Conservation (phyloP, 2,113 vertebrate species). For the Axis porcinus region DNA sequence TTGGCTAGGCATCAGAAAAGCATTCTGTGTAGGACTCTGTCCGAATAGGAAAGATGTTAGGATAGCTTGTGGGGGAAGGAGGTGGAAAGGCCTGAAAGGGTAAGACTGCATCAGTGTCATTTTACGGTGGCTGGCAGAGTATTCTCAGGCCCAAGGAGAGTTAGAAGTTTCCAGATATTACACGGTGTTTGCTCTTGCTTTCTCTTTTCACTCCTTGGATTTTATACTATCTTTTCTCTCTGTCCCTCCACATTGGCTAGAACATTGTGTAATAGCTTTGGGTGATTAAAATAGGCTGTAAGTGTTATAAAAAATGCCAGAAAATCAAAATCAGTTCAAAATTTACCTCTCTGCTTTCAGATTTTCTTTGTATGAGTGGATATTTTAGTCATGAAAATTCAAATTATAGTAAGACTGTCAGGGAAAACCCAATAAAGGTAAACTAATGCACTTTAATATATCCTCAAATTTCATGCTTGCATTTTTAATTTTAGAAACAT, state of each 20-base stretch:
- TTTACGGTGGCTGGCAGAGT: background rate
- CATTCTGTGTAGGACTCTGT: background rate
- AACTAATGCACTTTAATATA: slow-evolving; percentile 34
- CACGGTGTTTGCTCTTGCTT: background rate
- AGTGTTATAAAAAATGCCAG: slow-evolving; percentile 28
- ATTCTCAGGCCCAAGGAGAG: background rate
- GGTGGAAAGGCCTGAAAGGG: background rate
- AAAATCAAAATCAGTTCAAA: slow-evolving; percentile 40
- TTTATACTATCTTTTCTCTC: slow-evolving; percentile 3
- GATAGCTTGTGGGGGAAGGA: background rate
- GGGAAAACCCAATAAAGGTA: slow-evolving; percentile 48
- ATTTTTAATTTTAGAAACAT: slow-evolving; percentile 42
- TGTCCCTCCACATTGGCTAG: background rate
- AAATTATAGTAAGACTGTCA: slow-evolving; percentile 10
- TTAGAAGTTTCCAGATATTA: background rate
- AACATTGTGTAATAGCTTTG: slow-evolving; percentile 41
- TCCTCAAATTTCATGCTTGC: slow-evolving; percentile 50
- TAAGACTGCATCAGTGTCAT: background rate
- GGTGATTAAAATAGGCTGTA: slow-evolving; percentile 44
- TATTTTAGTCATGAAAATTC: slow-evolving; percentile 52
- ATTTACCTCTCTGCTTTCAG: slow-evolving; percentile 16
- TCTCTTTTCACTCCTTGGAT: background rate
- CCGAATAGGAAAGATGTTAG: background rate
- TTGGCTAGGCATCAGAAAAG: background rate
- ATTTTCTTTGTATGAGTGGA: slow-evolving; percentile 26